Evolutionary conservation across 2,888 invertebrate genomes (phyloP).

Genomic region (Synanthedon myopaeformis): DNA sequence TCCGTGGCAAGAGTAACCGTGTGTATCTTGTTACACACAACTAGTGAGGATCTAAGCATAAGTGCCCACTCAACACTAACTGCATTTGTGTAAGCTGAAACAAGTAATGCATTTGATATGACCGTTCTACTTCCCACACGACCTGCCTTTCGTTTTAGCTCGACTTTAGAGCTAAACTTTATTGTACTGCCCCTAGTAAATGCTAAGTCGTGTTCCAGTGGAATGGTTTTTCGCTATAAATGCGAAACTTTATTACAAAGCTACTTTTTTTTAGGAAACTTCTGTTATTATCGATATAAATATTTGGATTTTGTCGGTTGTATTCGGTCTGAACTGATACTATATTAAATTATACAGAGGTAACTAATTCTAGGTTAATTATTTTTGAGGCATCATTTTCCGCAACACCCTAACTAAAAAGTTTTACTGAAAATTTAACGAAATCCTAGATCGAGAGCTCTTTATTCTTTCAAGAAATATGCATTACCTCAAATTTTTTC

Average conservation of each 20-base stretch:
- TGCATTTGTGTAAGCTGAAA: conserved; percentile 29
- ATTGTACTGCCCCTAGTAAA: background rate
- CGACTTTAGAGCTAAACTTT: background rate
- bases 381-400: too few species aligned
- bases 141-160: background rate
- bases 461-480: too few species aligned
- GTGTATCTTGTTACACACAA: background rate
- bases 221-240: background rate
- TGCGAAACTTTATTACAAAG: conserved; percentile 2
- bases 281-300: too few species aligned
- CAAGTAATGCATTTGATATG: conserved; percentile 19
- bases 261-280: too few species aligned
- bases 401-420: too few species aligned
- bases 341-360: too few species aligned
- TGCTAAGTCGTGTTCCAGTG: background rate
- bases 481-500: too few species aligned
- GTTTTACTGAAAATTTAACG: too few species aligned
- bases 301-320: too few species aligned
- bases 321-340: too few species aligned
- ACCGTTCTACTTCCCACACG: conserved; percentile 7
- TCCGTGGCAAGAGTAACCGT: background rate
- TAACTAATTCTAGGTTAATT: too few species aligned
- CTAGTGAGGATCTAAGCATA: conserved; percentile 9
- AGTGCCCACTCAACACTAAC: conserved; percentile 33
- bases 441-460: too few species aligned